phyloP scores from a whole-genome alignment of 2,113 vertebrate genomes.

The Progne subis region DNA sequence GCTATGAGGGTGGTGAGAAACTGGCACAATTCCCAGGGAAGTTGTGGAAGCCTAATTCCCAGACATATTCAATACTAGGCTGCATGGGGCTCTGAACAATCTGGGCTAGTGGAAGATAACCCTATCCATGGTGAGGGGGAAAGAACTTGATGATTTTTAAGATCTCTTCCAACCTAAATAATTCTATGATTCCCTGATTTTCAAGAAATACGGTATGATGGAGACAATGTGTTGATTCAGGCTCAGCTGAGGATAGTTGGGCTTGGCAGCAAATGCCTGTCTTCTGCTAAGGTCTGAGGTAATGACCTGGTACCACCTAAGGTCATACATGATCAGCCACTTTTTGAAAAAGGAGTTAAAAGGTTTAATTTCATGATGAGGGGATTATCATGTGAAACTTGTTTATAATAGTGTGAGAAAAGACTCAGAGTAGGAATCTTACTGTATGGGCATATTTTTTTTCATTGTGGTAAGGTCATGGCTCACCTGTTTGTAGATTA shows the following conservation, averaged over 20 bases:
- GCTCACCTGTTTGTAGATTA: background rate
- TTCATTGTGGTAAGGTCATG: background rate
- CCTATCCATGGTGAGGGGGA: fast-evolving
- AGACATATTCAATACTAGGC: background rate
- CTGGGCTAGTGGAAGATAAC: background rate
- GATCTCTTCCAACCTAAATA: background rate
- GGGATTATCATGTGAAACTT: background rate
- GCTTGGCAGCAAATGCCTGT: background rate
- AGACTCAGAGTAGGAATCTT: background rate
- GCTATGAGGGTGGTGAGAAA: background rate
- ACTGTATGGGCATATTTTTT: background rate
- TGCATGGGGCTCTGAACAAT: background rate
- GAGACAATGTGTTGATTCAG: background rate
- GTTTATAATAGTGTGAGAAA: background rate
- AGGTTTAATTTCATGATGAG: background rate
- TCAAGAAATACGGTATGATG: background rate
- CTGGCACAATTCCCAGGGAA: background rate
- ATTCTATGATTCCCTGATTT: background rate
- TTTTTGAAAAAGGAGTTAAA: background rate
- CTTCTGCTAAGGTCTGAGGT: background rate
- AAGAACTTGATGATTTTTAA: background rate
- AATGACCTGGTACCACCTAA: background rate
- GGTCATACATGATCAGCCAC: background rate
- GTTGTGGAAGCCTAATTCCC: background rate
- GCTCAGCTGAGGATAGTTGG: background rate